Evolutionary conservation across 2,797 vertebrate genomes (phyloP).

Genomic region (Caiman crocodilus): DNA sequence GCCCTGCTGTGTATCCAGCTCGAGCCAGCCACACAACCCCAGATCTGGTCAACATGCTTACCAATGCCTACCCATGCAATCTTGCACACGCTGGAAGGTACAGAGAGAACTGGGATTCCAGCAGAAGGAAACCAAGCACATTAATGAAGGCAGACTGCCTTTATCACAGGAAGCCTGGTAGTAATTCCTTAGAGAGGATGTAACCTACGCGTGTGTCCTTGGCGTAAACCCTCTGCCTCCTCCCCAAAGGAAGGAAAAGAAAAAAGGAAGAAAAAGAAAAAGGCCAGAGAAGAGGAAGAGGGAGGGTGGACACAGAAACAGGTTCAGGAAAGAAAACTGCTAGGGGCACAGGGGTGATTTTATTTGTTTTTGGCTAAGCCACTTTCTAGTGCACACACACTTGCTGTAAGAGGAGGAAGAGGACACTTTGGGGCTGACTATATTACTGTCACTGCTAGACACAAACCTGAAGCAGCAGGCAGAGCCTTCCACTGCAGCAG

Average conservation of each 20-base stretch:
- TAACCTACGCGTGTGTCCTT: not conserved
- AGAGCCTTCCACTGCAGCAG: not conserved
- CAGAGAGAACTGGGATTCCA: not conserved
- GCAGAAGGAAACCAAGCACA: not conserved
- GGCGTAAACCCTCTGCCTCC: not conserved
- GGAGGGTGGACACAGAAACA: not conserved
- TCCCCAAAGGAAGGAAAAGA: not conserved
- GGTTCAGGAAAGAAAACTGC: not conserved
- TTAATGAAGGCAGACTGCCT: not conserved
- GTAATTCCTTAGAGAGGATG: not conserved
- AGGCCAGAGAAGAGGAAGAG: not conserved
- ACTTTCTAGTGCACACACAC: not conserved
- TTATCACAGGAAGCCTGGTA: not conserved
- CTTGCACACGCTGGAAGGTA: not conserved
- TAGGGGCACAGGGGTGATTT: not conserved
- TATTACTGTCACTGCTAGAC: not conserved
- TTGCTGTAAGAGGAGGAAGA: not conserved
- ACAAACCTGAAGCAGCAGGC: rapidly evolving
- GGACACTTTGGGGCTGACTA: not conserved
- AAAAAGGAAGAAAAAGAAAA: no score
- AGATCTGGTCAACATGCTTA: not conserved
- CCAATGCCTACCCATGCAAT: not conserved
- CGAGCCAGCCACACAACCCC: not conserved
- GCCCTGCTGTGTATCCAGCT: rapidly evolving
- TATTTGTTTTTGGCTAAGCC: rapidly evolving